phyloP scores from a whole-genome alignment of 2,113 vertebrate genomes.

The Uropsilus gracilis region DNA sequence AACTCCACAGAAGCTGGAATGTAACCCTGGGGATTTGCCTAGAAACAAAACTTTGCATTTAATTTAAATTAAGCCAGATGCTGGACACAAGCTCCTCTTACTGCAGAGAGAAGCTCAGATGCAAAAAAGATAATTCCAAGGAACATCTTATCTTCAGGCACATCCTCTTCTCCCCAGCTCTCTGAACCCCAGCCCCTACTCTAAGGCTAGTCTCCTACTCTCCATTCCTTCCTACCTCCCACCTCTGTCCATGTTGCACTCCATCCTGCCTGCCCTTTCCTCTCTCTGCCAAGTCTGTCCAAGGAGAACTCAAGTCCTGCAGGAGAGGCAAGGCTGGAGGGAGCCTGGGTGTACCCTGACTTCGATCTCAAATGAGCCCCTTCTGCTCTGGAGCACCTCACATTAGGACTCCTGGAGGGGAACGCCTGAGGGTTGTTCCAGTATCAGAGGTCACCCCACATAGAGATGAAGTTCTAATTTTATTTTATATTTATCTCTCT shows the following conservation, averaged over 20 bases:
- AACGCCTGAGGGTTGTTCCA: neutral
- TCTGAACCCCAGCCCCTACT: neutral
- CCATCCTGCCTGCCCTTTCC: neutral
- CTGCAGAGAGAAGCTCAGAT: neutral
- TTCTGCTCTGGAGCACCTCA: neutral
- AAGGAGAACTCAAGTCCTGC: neutral
- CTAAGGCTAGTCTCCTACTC: neutral
- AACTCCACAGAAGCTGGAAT: neutral
- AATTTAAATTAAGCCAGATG: neutral
- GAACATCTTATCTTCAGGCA: neutral
- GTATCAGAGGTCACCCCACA: neutral
- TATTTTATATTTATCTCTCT: no score
- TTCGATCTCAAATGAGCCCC: neutral
- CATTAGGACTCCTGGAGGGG: neutral
- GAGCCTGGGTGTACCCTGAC: neutral
- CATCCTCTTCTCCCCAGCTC: no score
- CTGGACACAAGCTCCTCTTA: neutral
- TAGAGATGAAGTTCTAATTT: neutral
- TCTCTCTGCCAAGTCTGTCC: neutral
- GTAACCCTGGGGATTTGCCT: neutral
- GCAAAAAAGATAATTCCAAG: neutral
- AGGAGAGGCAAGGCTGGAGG: neutral
- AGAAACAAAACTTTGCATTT: neutral
- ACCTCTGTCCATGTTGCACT: neutral
- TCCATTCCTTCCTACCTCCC: neutral